Percentiles rank a stretch among this genome's conserved stretches.
Evolutionary conservation across 2,888 invertebrate species (phyloP).

Genomic region (Callimorpha dominula): DNA sequence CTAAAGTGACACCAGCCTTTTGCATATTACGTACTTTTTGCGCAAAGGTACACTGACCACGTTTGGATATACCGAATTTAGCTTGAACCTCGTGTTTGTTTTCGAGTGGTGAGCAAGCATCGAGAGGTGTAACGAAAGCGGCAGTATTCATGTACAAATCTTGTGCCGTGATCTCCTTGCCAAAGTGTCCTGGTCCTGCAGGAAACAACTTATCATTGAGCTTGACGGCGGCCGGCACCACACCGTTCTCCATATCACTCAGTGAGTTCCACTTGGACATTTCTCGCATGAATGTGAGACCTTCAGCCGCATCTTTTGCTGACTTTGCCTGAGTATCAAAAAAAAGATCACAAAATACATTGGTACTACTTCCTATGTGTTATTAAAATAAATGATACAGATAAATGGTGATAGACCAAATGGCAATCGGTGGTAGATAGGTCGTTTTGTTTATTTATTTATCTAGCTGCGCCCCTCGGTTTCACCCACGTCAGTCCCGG

Average conservation of each 20-base stretch:
- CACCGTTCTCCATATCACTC: slow-evolving; percentile 86
- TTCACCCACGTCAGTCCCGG: no score
- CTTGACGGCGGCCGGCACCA: slow-evolving; percentile 70
- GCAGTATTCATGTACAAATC: slow-evolving; percentile 89
- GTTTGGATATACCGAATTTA: slow-evolving; percentile 93
- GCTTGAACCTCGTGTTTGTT: slow-evolving; percentile 88
- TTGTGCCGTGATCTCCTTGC: slow-evolving; percentile 90
- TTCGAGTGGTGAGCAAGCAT: slow-evolving; percentile 87
- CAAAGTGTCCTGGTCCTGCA: slow-evolving; percentile 97
- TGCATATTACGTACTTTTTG: slow-evolving; percentile 96
- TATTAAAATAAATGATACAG: no score
- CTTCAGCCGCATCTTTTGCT: slow-evolving; percentile 95
- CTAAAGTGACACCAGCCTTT: slow-evolving; percentile 93
- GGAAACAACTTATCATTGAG: slow-evolving; percentile 69
- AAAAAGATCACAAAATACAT: background rate
- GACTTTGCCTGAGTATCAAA: slow-evolving; percentile 90
- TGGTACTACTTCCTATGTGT: no score
- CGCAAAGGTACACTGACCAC: slow-evolving; percentile 98
- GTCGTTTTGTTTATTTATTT: no score
- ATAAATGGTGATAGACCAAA: background rate
- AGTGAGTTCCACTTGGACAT: slow-evolving; percentile 96
- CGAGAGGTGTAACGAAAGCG: slow-evolving; percentile 89
- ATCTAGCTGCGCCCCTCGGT: no score
- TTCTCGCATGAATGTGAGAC: slow-evolving; percentile 98
- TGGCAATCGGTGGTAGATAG: background rate